These are phyloP conservation scores for Herpetotheres cachinnans DNA, from an alignment of 2,113 vertebrate species.

Conservation along the genomic window DNA sequence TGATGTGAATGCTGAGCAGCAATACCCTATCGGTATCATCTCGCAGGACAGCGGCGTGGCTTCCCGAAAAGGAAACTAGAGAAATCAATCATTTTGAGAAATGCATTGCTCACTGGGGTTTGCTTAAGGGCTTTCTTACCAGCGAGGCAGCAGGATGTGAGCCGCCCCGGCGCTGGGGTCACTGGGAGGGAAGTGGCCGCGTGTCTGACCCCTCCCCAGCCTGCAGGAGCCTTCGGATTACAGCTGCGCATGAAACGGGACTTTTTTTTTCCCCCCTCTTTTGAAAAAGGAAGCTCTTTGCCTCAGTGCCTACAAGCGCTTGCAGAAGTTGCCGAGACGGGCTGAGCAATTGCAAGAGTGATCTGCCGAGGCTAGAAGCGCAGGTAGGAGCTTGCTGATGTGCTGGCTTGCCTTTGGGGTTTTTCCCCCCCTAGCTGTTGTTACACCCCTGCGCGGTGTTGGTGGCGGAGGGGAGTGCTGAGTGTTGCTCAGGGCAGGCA, in stretches of 20 bases:
- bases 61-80: background rate
- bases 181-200: background rate
- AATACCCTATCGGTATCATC: rapidly evolving
- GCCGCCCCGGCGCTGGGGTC: background rate
- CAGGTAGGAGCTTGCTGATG: constrained; percentile 9
- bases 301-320: rapidly evolving
- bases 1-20: background rate
- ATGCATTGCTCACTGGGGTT: background rate
- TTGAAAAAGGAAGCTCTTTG: background rate
- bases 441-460: background rate
- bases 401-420: background rate
- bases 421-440: background rate
- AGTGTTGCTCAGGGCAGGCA: background rate
- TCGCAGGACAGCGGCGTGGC: background rate
- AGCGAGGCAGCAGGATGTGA: constrained; percentile 1
- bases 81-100: background rate
- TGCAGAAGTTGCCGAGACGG: background rate
- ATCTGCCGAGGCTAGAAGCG: background rate
- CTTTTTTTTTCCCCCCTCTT: background rate
- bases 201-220: constrained; percentile 9
- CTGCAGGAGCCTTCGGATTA: background rate
- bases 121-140: background rate
- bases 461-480: background rate
- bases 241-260: rapidly evolving
- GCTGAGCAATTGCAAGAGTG: background rate